Conservation (phyloP, 2,797 vertebrate genomes). For the Hoplostethus mediterraneus region DNA sequence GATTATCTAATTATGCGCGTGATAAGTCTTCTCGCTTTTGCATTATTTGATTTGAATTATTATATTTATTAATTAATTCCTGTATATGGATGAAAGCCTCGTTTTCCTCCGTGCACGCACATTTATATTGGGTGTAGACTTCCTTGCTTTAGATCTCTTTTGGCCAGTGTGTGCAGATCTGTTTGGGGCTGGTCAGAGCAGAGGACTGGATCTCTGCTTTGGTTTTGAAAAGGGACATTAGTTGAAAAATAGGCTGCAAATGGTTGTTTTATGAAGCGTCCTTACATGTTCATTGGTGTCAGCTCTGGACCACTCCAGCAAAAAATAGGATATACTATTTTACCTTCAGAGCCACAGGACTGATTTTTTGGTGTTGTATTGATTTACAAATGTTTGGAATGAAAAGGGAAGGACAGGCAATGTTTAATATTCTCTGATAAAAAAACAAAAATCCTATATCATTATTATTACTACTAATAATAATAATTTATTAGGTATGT, state of each 20-base stretch:
- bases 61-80: constrained; percentile 57
- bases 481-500: not conserved
- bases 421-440: too few species aligned
- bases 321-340: constrained; percentile 2
- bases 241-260: constrained; percentile 45
- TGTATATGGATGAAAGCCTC: constrained; percentile 29
- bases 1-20: constrained; percentile 71
- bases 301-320: constrained; percentile 41
- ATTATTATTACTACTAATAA: not conserved
- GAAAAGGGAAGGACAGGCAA: not conserved
- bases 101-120: constrained; percentile 8
- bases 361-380: constrained; percentile 1
- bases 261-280: constrained; percentile 44
- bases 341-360: constrained; percentile 9
- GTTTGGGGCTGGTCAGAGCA: constrained; percentile 39
- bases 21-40: constrained; percentile 58
- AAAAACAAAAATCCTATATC: too few species aligned
- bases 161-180: constrained; percentile 42
- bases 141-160: constrained; percentile 18
- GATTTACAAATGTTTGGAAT: not conserved
- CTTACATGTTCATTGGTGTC: constrained; percentile 44
- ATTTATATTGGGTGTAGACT: constrained; percentile 23
- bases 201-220: constrained; percentile 38
- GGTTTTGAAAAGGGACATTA: constrained; percentile 51
- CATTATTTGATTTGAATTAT: constrained; percentile 65